A percentile compares a stretch with the other conserved stretches of the same genome.
Evolutionary conservation across 2,888 invertebrate species (phyloP).

Genomic region (Antheraea yamamai): DNA sequence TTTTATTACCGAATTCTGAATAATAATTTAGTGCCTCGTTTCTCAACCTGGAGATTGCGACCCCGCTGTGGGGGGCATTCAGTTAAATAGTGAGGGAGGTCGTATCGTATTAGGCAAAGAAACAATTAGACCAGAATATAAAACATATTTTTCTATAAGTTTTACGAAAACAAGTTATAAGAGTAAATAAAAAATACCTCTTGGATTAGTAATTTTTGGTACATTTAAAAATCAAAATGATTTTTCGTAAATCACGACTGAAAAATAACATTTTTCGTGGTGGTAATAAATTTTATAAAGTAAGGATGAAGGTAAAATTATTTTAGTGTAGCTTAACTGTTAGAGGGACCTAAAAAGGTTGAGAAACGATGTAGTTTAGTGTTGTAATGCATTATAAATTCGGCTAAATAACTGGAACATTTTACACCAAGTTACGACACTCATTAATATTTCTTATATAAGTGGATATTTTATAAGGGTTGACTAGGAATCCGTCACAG

Average conservation of each 20-base stretch:
- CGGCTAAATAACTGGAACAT: slow-evolving; percentile 39
- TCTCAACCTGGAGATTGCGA: neutral
- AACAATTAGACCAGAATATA: neutral
- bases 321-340: neutral
- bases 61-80: neutral
- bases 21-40: neutral
- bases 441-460: slow-evolving; percentile 32
- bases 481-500: slow-evolving; percentile 74
- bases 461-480: slow-evolving; percentile 39
- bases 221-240: neutral
- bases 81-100: neutral
- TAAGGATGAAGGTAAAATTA: neutral
- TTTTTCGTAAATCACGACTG: neutral
- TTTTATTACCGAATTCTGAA: neutral
- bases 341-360: neutral
- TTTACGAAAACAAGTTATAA: neutral
- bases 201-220: neutral
- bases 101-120: neutral
- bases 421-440: slow-evolving; percentile 44
- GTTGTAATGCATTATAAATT: slow-evolving; percentile 31
- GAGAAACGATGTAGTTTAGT: neutral
- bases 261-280: neutral
- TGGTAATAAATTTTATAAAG: neutral
- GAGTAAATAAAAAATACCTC: neutral
- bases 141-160: neutral